Evolutionary conservation across 2,113 vertebrate genomes (phyloP).

Genomic region (Cranoglanis bouderius): DNA sequence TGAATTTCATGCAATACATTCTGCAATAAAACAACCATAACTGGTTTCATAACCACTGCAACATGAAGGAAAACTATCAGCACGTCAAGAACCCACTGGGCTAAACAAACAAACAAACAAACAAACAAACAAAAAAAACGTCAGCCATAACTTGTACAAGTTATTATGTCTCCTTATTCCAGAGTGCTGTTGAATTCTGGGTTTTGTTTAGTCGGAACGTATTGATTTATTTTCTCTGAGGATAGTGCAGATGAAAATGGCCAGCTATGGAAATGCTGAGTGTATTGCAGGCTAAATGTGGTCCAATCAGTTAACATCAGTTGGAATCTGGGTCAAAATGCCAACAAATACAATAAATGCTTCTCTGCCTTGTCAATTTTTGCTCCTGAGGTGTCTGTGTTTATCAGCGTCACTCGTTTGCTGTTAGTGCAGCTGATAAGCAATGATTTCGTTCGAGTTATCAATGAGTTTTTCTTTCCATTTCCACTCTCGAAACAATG

Average conservation of each 20-base stretch:
- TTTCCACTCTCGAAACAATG: not conserved
- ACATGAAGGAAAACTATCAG: not conserved
- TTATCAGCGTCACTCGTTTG: not conserved
- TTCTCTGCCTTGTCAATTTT: not conserved
- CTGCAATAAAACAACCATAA: not conserved
- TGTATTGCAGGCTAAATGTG: not conserved
- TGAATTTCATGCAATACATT: not conserved
- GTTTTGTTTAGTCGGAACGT: not conserved
- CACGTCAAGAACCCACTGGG: not conserved
- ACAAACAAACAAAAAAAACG: not conserved
- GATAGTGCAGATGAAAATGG: not conserved
- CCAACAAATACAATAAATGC: not conserved
- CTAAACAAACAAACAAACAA: not conserved
- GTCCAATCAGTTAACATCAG: not conserved
- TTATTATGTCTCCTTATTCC: not conserved
- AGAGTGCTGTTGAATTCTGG: not conserved
- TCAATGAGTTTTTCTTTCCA: not conserved
- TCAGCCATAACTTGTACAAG: not conserved
- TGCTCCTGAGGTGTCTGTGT: not conserved
- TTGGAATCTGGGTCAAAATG: not conserved
- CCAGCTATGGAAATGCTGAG: not conserved
- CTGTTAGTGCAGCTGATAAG: not conserved
- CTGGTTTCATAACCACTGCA: conserved; percentile 7
- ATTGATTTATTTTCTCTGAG: not conserved
- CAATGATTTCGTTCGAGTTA: not conserved